phyloP scores from a whole-genome alignment of 1,140 invertebrate genomes.

The Wasmannia auropunctata region DNA sequence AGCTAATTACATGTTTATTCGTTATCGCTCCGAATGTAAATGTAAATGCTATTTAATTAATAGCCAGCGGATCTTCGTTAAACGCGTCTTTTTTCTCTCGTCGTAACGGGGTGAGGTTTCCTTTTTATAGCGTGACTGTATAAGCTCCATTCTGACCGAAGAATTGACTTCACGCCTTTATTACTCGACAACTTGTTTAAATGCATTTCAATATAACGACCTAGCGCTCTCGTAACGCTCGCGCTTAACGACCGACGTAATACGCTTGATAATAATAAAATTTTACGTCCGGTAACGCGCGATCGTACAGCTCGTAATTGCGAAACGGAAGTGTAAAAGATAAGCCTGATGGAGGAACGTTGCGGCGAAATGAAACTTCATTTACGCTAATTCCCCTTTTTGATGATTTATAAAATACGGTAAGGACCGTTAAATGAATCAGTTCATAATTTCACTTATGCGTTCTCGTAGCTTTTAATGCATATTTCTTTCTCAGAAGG shows the following conservation, averaged over 20 bases:
- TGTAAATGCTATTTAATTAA: background rate
- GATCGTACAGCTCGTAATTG: background rate
- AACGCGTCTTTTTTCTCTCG: background rate
- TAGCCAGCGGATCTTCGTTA: background rate
- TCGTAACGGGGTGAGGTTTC: background rate
- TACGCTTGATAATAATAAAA: constrained; percentile 28
- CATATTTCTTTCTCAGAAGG: background rate
- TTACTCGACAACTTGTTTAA: constrained; percentile 14
- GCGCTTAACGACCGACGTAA: background rate
- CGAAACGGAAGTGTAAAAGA: background rate
- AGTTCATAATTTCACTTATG: background rate
- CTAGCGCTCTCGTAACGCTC: background rate
- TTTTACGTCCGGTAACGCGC: background rate
- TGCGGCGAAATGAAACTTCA: background rate
- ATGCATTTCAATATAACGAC: constrained; percentile 18
- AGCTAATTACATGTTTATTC: background rate
- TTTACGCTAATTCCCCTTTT: background rate
- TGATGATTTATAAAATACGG: background rate
- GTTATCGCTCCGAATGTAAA: too few relatives aligned
- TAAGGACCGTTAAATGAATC: background rate
- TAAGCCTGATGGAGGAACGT: background rate
- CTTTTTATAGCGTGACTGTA: background rate
- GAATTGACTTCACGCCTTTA: constrained; percentile 1
- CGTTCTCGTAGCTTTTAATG: background rate
- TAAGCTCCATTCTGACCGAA: background rate